phyloP scores from a whole-genome alignment of 2,113 vertebrate species.

The Psophia crepitans region DNA sequence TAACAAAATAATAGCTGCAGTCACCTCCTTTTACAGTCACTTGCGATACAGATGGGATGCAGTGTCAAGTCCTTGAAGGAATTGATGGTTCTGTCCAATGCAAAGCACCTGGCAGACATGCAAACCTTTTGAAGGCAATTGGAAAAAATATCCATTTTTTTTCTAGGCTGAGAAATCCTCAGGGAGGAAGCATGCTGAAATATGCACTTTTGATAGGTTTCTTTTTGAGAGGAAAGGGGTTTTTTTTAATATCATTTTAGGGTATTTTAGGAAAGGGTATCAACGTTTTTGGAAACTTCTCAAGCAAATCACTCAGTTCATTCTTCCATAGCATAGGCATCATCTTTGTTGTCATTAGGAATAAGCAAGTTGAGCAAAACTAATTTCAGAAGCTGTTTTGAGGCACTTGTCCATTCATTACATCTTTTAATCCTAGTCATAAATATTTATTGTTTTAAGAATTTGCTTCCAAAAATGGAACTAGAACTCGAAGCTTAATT shows the following conservation, averaged over 20 bases:
- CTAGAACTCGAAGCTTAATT: not conserved
- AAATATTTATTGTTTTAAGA: not conserved
- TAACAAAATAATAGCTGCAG: not conserved
- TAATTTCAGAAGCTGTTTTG: not conserved
- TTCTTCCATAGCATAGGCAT: not conserved
- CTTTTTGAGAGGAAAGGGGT: not conserved
- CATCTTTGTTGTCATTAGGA: not conserved
- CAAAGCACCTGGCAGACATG: not conserved
- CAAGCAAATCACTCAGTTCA: not conserved
- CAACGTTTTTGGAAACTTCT: not conserved
- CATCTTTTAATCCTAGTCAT: not conserved
- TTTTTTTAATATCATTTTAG: not conserved
- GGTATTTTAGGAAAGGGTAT: not conserved
- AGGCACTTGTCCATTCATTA: not conserved
- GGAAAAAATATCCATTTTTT: not conserved
- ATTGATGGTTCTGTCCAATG: not conserved
- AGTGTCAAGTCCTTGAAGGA: not conserved
- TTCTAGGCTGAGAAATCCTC: not conserved
- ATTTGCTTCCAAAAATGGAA: not conserved
- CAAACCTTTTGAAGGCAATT: not conserved
- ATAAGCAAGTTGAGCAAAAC: not conserved
- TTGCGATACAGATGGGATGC: not conserved
- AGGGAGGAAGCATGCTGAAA: not conserved
- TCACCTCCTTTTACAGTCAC: not conserved
- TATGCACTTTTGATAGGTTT: not conserved